Evolutionary conservation across 2,888 invertebrate species (phyloP).

Genomic region (Athrips mouffetella): DNA sequence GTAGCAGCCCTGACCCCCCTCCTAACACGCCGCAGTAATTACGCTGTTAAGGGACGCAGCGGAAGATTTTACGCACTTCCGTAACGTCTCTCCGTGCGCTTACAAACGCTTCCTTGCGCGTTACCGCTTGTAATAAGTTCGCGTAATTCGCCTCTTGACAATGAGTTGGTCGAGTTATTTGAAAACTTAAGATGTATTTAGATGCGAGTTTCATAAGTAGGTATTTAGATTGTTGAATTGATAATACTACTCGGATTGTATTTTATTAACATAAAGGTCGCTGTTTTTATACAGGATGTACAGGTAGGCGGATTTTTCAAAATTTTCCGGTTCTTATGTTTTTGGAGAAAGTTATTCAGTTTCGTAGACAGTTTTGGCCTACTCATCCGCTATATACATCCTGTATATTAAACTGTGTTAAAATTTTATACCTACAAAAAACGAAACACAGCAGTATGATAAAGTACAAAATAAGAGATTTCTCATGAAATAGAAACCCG

Average conservation of each 20-base stretch:
- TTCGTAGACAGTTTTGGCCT: too few species aligned
- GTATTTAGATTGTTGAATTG: neutral
- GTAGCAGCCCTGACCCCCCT: conserved; percentile 6
- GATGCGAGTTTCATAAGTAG: neutral
- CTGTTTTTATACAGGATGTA: too few species aligned
- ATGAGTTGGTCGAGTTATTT: conserved; percentile 16
- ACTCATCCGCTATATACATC: too few species aligned
- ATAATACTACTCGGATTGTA: too few species aligned
- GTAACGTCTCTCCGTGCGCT: conserved; percentile 25
- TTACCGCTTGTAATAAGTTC: conserved; percentile 46
- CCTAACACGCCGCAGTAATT: conserved; percentile 56
- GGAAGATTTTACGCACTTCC: conserved; percentile 57
- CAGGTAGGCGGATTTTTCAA: too few species aligned
- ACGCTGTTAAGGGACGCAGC: conserved; percentile 51
- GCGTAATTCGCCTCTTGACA: conserved; percentile 8
- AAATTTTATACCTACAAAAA: too few species aligned
- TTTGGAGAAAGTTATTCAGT: too few species aligned
- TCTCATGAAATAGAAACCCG: neutral
- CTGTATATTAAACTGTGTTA: too few species aligned
- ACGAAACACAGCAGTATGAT: neutral
- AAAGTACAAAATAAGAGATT: neutral
- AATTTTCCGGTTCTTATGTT: too few species aligned
- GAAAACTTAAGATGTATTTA: neutral
- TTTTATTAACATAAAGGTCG: too few species aligned
- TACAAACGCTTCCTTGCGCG: conserved; percentile 36